These are phyloP conservation scores for Candoia aspera DNA, from an alignment of 2,113 vertebrate species.

Conservation along the genomic window DNA sequence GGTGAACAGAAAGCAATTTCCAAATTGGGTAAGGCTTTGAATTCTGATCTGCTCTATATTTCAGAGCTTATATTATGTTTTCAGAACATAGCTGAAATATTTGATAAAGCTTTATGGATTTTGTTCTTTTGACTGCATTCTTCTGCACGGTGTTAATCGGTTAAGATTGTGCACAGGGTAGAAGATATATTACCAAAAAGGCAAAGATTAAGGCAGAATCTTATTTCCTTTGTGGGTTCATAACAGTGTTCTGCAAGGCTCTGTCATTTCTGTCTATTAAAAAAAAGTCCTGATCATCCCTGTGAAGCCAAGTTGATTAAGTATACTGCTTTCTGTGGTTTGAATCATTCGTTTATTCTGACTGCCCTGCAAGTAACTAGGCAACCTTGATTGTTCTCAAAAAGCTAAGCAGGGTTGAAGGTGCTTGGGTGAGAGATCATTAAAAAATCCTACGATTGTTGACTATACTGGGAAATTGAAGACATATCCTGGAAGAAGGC, in stretches of 20 bases:
- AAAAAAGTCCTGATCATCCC: constrained; percentile 1
- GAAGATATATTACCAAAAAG: constrained; percentile 11
- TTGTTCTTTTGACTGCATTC: neutral
- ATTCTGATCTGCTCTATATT: constrained; percentile 4
- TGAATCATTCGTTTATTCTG: neutral
- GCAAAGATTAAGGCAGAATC: constrained; percentile 15
- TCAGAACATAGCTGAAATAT: constrained; percentile 9
- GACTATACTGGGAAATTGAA: neutral
- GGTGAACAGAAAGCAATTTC: neutral
- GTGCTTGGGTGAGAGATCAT: neutral
- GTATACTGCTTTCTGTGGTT: neutral
- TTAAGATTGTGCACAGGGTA: constrained; percentile 15
- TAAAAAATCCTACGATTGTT: neutral
- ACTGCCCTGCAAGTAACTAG: neutral
- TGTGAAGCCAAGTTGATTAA: neutral
- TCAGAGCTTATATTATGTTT: constrained; percentile 3
- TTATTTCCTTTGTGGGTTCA: neutral
- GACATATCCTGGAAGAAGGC: neutral
- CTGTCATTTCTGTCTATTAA: neutral
- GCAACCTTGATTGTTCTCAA: neutral
- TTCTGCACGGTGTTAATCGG: constrained; percentile 3
- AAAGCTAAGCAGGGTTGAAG: neutral
- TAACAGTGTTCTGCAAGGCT: neutral
- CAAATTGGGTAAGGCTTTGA: neutral
- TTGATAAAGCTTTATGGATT: neutral